Evolutionary conservation across 2,888 invertebrate species (phyloP), one percentile per base, ranked within the genome.

Genomic region (Eupithecia subumbrata): DNA sequence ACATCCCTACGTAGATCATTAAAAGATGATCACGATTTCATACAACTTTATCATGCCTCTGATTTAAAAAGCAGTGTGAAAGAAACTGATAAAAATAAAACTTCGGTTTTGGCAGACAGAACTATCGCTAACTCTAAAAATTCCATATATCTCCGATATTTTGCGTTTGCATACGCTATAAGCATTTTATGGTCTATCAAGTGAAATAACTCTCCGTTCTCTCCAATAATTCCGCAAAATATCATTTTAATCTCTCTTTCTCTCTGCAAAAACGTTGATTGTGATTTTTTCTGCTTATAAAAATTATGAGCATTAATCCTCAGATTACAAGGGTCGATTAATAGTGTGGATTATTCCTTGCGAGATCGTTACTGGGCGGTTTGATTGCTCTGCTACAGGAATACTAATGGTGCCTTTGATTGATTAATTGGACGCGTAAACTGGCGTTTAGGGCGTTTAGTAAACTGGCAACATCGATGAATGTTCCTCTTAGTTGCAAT

Each of bases 331-430:
- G n/a, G 68, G 40, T 69, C 68, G 70, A 71, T 72, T 73, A 69
- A 60, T 25, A 64, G 64, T 67, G 34, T 68, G 73, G 71, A 70
- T 74, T 73, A 77, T 83, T 85, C 81, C 82, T 81, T 80, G 82
- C 81, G 82, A 84, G 81, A 85, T 88, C 85, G 86, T 87, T 86
- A 87, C 83, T 72, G 76, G 72, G 70, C 77, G 80, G 82, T 87
- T 87, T 87, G 87, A 89, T 88, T 86, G 85, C 84, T 81, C 78
- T 83, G 85, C 84, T 84, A 84, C 80, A 82, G 83, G 87, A 88
- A 86, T 86, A 85, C 84, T 87, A 87, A 87, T 87, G 84, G 79
- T 80, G 78, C 82, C 82, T 81, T 79, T 83, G 84, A 84, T 83
- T 84, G 85, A 56, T 73, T 76, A 82, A 85, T 82, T 80, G 79